Conservation (phyloP, 2,888 invertebrate genomes). For the Lasioglossum marginatum region DNA sequence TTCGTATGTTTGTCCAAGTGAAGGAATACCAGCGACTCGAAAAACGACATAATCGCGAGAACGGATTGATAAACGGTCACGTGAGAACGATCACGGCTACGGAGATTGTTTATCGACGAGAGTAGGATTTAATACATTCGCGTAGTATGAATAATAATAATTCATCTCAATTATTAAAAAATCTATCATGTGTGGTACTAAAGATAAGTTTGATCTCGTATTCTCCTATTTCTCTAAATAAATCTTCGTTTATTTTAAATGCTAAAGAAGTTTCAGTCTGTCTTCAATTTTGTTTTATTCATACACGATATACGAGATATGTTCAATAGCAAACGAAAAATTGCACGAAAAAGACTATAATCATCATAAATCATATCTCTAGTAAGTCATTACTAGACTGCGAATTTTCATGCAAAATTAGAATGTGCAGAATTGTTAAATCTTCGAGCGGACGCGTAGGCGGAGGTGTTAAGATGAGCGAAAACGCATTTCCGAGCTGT, state of each 20-base stretch:
- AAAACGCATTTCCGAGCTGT: slow-evolving; percentile 9
- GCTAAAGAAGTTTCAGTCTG: no score
- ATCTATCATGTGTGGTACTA: background rate
- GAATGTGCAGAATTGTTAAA: background rate
- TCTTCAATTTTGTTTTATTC: background rate
- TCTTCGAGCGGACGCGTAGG: background rate
- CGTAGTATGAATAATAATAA: no score
- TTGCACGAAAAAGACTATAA: background rate
- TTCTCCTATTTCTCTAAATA: background rate
- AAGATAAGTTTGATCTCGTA: background rate
- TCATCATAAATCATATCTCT: no score
- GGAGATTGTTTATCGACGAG: slow-evolving; percentile 31
- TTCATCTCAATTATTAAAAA: no score
- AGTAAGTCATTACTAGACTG: background rate
- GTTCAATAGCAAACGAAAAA: background rate
- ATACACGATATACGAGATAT: background rate
- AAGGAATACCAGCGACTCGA: slow-evolving; percentile 31
- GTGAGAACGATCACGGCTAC: slow-evolving; percentile 29
- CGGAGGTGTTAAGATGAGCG: background rate
- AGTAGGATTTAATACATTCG: background rate
- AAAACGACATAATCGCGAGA: slow-evolving; percentile 45
- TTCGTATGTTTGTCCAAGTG: slow-evolving; percentile 33
- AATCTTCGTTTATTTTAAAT: no score
- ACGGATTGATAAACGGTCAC: slow-evolving; percentile 48
- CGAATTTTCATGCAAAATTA: background rate